These are phyloP conservation scores for Xiphorhynchus elegans DNA, from an alignment of 2,113 vertebrate species.

Conservation along the genomic window DNA sequence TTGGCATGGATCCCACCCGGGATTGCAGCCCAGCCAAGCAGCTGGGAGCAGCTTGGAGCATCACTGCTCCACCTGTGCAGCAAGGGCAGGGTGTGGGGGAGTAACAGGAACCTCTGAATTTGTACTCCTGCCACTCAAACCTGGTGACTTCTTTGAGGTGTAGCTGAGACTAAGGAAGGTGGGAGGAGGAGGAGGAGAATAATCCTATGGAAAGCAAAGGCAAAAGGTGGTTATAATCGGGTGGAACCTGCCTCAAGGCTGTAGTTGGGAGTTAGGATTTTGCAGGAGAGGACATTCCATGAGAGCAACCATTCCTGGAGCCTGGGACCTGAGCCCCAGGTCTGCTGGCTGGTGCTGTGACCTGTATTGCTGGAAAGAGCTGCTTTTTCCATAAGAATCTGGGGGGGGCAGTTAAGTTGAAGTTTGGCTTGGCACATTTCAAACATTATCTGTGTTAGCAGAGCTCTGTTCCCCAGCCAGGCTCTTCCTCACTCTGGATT, in stretches of 20 bases:
- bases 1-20: not conserved
- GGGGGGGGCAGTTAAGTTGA: not conserved
- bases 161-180: rapidly evolving
- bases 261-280: not conserved
- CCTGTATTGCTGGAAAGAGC: not conserved
- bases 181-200: not conserved
- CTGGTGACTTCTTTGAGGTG: not conserved
- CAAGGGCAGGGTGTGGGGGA: rapidly evolving
- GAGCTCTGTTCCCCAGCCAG: not conserved
- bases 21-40: not conserved
- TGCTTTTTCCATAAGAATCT: not conserved
- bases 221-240: not conserved
- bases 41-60: not conserved
- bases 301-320: not conserved
- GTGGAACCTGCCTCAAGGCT: not conserved
- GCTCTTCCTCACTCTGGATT: not conserved
- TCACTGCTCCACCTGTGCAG: not conserved
- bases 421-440: not conserved
- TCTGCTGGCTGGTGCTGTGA: not conserved
- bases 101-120: too few species aligned
- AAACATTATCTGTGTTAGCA: not conserved
- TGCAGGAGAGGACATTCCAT: not conserved
- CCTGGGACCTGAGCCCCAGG: not conserved
- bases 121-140: not conserved
- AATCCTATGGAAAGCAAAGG: not conserved